A percentile compares a stretch with the other conserved stretches of the same genome.
Conservation (phyloP, 2,113 vertebrate genomes). For the Trogon melanurus region DNA sequence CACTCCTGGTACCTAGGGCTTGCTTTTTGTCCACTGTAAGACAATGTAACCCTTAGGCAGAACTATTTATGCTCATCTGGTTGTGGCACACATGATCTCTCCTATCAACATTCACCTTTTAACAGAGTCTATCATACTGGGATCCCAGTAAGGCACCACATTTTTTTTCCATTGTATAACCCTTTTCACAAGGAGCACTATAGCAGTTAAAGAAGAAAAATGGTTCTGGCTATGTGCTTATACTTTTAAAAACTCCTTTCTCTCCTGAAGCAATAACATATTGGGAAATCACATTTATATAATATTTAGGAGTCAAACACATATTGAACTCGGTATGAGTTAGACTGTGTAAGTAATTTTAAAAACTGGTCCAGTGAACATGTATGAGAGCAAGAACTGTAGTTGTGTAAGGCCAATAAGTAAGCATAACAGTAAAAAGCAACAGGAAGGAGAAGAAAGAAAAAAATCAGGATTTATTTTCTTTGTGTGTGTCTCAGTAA, state of each 20-base stretch:
- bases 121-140: neutral
- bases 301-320: neutral
- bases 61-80: neutral
- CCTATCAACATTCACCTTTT: neutral
- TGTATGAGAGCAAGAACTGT: neutral
- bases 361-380: neutral
- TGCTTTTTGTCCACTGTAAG: neutral
- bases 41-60: neutral
- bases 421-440: neutral
- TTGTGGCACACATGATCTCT: neutral
- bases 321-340: neutral
- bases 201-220: neutral
- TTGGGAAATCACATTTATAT: neutral
- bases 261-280: neutral
- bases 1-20: neutral
- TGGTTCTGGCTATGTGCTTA: neutral
- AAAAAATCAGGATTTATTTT: neutral
- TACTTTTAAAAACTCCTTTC: neutral
- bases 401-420: neutral
- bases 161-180: neutral
- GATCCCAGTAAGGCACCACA: neutral
- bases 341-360: neutral
- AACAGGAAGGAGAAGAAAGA: neutral
- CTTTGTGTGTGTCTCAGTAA: neutral
- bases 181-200: neutral